Conservation (phyloP, 2,888 invertebrate species). For the Hirudinaria manillensis region DNA sequence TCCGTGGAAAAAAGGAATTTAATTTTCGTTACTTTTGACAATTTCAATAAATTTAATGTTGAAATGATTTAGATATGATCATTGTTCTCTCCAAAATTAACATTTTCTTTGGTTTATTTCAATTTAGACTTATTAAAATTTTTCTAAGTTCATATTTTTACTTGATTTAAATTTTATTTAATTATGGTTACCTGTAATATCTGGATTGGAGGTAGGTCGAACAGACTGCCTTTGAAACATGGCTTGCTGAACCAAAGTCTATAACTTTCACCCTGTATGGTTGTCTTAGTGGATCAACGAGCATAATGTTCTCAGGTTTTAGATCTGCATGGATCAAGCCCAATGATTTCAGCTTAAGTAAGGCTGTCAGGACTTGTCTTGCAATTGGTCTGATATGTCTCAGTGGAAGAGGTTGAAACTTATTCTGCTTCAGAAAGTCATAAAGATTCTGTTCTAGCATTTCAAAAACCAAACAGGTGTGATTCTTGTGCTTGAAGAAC, state of each 20-base stretch:
- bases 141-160: not conserved
- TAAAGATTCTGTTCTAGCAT: slow-evolving; percentile 99
- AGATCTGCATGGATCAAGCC: slow-evolving; percentile 98
- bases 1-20: slow-evolving; percentile 35
- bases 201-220: slow-evolving; percentile 98
- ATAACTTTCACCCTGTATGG: slow-evolving; percentile 97
- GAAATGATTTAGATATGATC: not conserved
- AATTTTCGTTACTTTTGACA: not conserved
- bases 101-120: too few relatives aligned
- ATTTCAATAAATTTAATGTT: not conserved
- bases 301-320: slow-evolving; percentile 99
- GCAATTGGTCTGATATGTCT: slow-evolving; percentile 97
- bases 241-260: slow-evolving; percentile 98
- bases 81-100: too few relatives aligned
- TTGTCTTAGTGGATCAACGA: slow-evolving; percentile 94
- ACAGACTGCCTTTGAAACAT: slow-evolving; percentile 97
- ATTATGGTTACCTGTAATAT: slow-evolving; percentile 70
- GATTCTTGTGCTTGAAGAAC: slow-evolving; percentile 98
- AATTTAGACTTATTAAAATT: not conserved
- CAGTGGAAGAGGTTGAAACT: slow-evolving; percentile 94
- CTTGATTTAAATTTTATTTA: not conserved
- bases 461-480: slow-evolving; percentile 98
- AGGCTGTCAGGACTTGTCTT: slow-evolving; percentile 85
- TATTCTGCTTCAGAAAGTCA: slow-evolving; percentile 98
- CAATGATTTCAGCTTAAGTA: slow-evolving; percentile 84